Base-by-base conservation (phyloP, 2,797 vertebrate genomes). In the Poecile montanus region DNA sequence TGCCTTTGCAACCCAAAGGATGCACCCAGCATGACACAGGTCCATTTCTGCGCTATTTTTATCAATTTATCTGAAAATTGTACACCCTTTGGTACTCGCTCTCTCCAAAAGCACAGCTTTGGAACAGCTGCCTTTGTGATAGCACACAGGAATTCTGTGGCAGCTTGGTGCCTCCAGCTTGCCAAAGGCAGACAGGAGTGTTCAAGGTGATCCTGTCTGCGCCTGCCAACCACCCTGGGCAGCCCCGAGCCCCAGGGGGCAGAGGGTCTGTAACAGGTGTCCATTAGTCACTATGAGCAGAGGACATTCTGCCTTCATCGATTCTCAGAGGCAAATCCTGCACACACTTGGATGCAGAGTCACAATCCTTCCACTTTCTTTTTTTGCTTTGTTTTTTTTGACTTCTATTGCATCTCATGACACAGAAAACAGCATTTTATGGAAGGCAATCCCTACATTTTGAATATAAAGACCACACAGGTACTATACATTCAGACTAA, bases 181-280 rank as follows among this genome's bases (percentile, higher is more conserved):
- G 34, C 40, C 72, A 32, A 40, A 48, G 67, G 21, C 71, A 73
- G 38, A 2, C 11, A 60, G 45, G 27, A 25, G 54, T 11, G 16
- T 2, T 3, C 29, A 4, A 16, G 22, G 17, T 2, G 19, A n/a
- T 32, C 29, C 18, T 32, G 36, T 0, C 29, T 25, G 25, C 1
- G 15, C 29, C 63, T 72, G 34, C 7, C 57, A 32, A 8, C 6
- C 50, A 16, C 32, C 6, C 16, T 0, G 11, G 48, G 16, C 26
- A 51, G 1, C 3, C 25, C 91, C 45, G 38, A 34, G 34, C 29
- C 16, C 19, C n/a, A 4, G 21, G 11, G 53, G 27, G 27, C 77
- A 22, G 9, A 11, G 19, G 30, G 30, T 27, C 38, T 71, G 32
- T 1, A 32, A 26, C 40, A 16, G 40, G 5, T 3, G 63, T 11